Evolutionary conservation across 2,888 invertebrate species (phyloP), one percentile per base, ranked within the genome.

Genomic region (Hyalella azteca): DNA sequence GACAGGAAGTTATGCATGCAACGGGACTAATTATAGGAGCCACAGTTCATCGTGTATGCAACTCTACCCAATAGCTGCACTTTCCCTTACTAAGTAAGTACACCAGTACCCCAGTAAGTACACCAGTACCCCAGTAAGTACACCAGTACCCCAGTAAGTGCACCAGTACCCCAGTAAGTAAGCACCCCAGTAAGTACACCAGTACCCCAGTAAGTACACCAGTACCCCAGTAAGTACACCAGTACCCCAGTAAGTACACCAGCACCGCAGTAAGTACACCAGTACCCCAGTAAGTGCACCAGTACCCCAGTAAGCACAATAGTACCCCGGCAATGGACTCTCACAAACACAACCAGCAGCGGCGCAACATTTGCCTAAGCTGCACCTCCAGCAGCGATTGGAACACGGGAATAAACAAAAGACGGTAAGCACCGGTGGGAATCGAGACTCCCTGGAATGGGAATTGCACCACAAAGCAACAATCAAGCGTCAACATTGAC

Each of bases 401-500:
- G 29, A 59, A 59, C 59, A 59, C 59, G 59, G 9, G 32, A 22
- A 22, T 59, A 59, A 59, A 59, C 59, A 59, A 59, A 54, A 59
- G 59, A 59, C 29, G 59, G 59, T 59, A 59, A 59, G 59, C 54
- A n/a, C 59, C 59, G 15, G 59, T 29, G 59, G 59, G 59, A 59
- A 59, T 59, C 32, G 59, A 32, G 26, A 59, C 11, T 59, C 59
- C 59, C 59, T 29, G 59, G 29, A 26, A 59, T 32, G 59, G 59
- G 59, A 59, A 59, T 29, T 7, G 59, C 59, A 3, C 59, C 59
- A 32, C 59, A 59, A 59, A 59, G 59, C 59, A 59, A 59, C 59
- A 59, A 59, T 59, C 59, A 59, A 59, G 32, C 59, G 59, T 59
- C 59, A 59, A 59, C 59, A 59, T 26, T 59, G 59, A 59, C 59